Base-by-base conservation (phyloP, 2,113 vertebrate genomes). In the Merops nubicus region DNA sequence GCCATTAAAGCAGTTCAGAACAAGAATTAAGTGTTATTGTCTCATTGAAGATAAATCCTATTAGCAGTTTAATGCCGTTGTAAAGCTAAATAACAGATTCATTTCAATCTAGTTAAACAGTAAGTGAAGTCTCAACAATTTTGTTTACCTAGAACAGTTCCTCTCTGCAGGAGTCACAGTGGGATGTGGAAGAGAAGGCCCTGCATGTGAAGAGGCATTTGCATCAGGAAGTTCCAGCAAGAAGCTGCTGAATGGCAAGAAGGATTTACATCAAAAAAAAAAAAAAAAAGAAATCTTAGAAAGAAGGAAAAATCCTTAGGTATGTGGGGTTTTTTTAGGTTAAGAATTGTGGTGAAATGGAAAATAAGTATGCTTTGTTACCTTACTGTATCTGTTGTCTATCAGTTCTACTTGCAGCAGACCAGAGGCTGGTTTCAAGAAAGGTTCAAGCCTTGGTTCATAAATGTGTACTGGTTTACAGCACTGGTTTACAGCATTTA, bases 181-280 rank as follows among this genome's bases (percentile, higher is more conserved):
- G 77, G 96, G 97, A 91, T 62, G 48, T 94, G 67, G 91, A 96
- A 96, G 91, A 90, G 88, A 91, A 90, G 77, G 62, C 69, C 83
- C 53, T 95, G 94, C 93, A 92, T 94, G 83, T 91, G 93, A 97
- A 97, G 95, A 96, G 93, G 77, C 84, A 96, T 97, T 97, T 96
- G 96, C 95, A 96, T 96, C 94, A 95, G 95, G 91, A 96, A 96
- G 92, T 94, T 94, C 79, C 88, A 85, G 63, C 75, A 89, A 95
- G 89, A 91, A 96, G 68, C 59, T 26, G 31, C 45, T 96, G 95
- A 96, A 96, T 96, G 83, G 65, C 84, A 94, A 93, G 89, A 93
- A 83, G 38, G 53, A 96, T 97, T 97, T 95, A 83, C 95, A 96
- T 96, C 7, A 3, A 69, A 48, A 48, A 48, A 43, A 43, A 43